Base-by-base conservation (phyloP, 2,797 vertebrate genomes). In the Ctenopoma kingsleyae region DNA sequence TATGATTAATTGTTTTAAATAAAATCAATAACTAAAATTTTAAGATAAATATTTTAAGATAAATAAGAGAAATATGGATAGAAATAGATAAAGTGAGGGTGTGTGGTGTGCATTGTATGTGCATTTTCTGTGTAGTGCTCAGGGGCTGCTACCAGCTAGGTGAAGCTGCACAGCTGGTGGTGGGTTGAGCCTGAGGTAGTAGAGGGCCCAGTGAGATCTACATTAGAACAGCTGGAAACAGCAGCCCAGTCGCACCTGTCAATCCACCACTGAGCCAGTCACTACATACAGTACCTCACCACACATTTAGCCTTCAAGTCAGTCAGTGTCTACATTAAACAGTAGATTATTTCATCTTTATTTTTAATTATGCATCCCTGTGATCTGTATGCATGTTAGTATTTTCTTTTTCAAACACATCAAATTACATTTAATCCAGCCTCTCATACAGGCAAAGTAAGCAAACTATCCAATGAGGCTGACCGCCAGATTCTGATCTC, bases 111-210 rank as follows among this genome's bases (percentile, higher is more conserved):
- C 27, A 25, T 44, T 77, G 69, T 71, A 56, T 27, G 61, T n/a
- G n/a, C n/a, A n/a, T 46, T 74, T 81, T 74, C 59, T 70, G 48
- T 84, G 71, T 74, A 60, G 50, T 17, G 74, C 85, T 83, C 56
- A 69, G 68, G 61, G 84, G 82, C 74, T 77, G 78, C 70, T 82
- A 65, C 67, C 41, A 80, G 78, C 73, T 72, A 53, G 74, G 70
- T 76, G 75, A 62, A 67, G 71, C 71, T 60, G 81, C 74, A 82
- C 87, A 87, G 87, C 87, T 84, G 81, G 78, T 78, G 74, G 69
- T 58, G 74, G 77, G 64, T 17, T 71, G 74, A 85, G 87, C 86
- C 86, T 15, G 78, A 83, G 84, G 83, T 73, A 82, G 51, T 53
- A 67, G 44, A 56, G 30, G 64, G 50, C 51, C 71, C 61, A 3